Conservation (phyloP, 2,113 vertebrate genomes). For the Austrofundulus limnaeus region DNA sequence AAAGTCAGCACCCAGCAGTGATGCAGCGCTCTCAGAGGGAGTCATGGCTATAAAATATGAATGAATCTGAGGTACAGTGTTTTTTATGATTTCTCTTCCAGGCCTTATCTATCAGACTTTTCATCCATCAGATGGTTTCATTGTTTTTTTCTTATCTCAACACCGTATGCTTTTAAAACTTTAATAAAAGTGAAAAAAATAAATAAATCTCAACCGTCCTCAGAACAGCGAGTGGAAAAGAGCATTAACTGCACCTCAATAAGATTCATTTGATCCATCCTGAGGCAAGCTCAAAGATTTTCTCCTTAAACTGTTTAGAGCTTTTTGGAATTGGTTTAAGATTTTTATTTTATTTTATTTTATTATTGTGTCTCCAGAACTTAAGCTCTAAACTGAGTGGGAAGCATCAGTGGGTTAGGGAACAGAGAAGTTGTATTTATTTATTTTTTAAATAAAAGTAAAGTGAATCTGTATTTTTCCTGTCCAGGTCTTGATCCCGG, state of each 20-base stretch:
- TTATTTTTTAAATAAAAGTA: too few species aligned
- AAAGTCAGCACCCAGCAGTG: slow-evolving; percentile 52
- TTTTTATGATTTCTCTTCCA: not conserved
- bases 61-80: not conserved
- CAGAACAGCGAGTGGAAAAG: slow-evolving; percentile 15
- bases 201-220: not conserved
- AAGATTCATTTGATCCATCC: slow-evolving; percentile 27
- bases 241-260: slow-evolving; percentile 8
- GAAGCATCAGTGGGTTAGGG: not conserved
- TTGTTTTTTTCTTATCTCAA: not conserved
- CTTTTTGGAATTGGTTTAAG: slow-evolving; percentile 31
- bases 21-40: slow-evolving; percentile 21
- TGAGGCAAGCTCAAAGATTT: slow-evolving; percentile 25
- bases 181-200: slow-evolving; percentile 20
- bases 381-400: not conserved
- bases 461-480: not conserved
- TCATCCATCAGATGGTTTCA: slow-evolving; percentile 4
- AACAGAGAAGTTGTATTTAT: not conserved
- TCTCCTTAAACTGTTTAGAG: slow-evolving; percentile 8
- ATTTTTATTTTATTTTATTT: too few species aligned
- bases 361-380: slow-evolving; percentile 16
- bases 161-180: not conserved
- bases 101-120: not conserved
- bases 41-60: slow-evolving; percentile 23
- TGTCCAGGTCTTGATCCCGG: slow-evolving; percentile 88